A percentile compares a stretch with the other conserved stretches of the same genome.
Conservation (phyloP, 2,797 vertebrate species). For the Jordanella pulchra region DNA sequence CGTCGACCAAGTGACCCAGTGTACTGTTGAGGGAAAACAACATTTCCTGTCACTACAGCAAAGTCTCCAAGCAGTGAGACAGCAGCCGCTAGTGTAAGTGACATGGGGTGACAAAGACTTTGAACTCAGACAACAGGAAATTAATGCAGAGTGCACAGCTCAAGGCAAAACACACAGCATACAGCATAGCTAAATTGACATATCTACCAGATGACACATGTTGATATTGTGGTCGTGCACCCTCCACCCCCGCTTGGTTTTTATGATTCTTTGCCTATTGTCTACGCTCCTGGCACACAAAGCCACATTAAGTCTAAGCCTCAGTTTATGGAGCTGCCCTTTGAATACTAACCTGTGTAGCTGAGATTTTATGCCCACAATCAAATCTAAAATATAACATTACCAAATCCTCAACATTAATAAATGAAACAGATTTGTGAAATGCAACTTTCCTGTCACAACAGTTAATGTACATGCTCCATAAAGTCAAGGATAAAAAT, state of each 20-base stretch:
- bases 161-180: constrained; percentile 64
- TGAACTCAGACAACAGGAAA: constrained; percentile 79
- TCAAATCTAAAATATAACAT: constrained; percentile 44
- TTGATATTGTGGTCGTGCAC: constrained; percentile 63
- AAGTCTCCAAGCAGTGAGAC: constrained; percentile 56
- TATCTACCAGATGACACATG: constrained; percentile 75
- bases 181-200: constrained; percentile 72
- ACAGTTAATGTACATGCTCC: constrained; percentile 18
- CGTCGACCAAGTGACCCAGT: constrained; percentile 75
- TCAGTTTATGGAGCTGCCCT: constrained; percentile 38
- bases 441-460: constrained; percentile 32
- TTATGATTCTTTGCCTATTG: constrained; percentile 58
- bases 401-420: constrained; percentile 23
- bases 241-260: constrained; percentile 29
- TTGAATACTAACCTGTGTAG: constrained; percentile 57
- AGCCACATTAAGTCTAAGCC: constrained; percentile 59
- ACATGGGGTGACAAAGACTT: constrained; percentile 78
- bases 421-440: not conserved
- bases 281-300: constrained; percentile 55
- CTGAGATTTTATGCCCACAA: constrained; percentile 24
- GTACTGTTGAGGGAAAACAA: constrained; percentile 74
- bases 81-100: constrained; percentile 67
- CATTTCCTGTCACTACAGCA: constrained; percentile 56
- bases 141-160: constrained; percentile 72
- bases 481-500: constrained; percentile 8